Conservation (phyloP, 2,888 invertebrate species). For the Diogma glabrata region DNA sequence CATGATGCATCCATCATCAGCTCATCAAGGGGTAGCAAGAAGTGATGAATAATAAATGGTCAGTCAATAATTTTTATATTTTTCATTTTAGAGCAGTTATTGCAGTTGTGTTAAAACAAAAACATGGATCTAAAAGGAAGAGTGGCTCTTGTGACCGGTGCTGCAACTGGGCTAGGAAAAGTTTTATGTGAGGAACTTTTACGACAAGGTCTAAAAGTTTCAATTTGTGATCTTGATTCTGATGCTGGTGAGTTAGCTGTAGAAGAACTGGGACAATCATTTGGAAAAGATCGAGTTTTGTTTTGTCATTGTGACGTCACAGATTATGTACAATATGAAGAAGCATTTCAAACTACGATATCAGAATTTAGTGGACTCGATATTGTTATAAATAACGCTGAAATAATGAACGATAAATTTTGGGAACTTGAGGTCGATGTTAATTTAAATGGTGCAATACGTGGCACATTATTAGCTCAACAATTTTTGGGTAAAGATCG, state of each 20-base stretch:
- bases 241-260: conserved; percentile 57
- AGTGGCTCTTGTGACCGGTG: conserved; percentile 61
- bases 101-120: too few species aligned
- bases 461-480: conserved; percentile 61
- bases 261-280: conserved; percentile 49
- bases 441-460: conserved; percentile 67
- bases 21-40: too few species aligned
- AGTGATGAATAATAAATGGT: too few species aligned
- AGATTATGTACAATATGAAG: conserved; percentile 67
- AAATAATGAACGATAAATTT: conserved; percentile 63
- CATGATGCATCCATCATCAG: too few species aligned
- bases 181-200: conserved; percentile 61
- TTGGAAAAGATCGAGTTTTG: conserved; percentile 55
- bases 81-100: too few species aligned
- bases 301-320: conserved; percentile 68
- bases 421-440: conserved; percentile 68
- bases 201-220: conserved; percentile 62
- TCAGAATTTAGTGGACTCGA: conserved; percentile 60
- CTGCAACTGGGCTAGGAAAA: conserved; percentile 59
- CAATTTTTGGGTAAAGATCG: conserved; percentile 64
- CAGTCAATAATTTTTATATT: too few species aligned
- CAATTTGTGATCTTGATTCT: conserved; percentile 61
- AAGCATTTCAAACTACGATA: conserved; percentile 61
- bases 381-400: conserved; percentile 70
- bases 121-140: conserved; percentile 68